Evolutionary conservation across 2,797 vertebrate species (phyloP).

Genomic region (Lithobates sylvaticus): DNA sequence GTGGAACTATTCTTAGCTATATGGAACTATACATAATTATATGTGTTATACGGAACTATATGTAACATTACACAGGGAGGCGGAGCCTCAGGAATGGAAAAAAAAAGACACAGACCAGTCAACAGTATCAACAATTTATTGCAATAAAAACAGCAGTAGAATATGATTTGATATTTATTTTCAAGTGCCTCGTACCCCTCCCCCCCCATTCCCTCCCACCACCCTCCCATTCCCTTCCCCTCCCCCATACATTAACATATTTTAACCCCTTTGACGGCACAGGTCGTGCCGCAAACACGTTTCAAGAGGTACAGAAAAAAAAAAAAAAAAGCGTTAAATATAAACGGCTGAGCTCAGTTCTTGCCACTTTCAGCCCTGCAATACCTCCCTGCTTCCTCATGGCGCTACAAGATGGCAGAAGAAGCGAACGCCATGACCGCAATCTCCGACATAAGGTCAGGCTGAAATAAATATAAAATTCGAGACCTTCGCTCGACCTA

Average conservation of each 20-base stretch:
- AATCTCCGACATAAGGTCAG: too few relatives aligned
- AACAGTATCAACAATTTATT: conserved; percentile 62
- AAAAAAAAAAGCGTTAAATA: conserved; percentile 12
- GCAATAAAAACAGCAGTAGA: conserved; percentile 61
- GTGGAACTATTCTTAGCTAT: too few relatives aligned
- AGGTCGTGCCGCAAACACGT: conserved; percentile 34
- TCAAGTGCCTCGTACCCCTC: conserved; percentile 43
- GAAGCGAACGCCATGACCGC: neutral
- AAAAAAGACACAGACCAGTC: conserved; percentile 3
- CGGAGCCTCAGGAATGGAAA: neutral
- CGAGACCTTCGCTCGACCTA: too few relatives aligned
- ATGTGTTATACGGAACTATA: too few relatives aligned
- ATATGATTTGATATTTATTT: conserved; percentile 55
- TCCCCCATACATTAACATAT: conserved; percentile 31
- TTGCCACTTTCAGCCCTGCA: neutral
- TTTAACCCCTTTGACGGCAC: conserved; percentile 41
- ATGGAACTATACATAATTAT: too few relatives aligned
- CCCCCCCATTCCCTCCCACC: too few relatives aligned
- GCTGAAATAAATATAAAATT: too few relatives aligned
- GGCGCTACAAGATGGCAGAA: conserved; percentile 24
- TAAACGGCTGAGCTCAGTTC: conserved; percentile 7
- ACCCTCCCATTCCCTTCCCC: neutral
- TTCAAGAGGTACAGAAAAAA: conserved; percentile 14
- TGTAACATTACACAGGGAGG: neutral
- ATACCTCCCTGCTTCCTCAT: neutral